Evolutionary conservation across 92 coral and sea anemone species (phyloP).

Genomic region (Epizoanthus ramosus): DNA sequence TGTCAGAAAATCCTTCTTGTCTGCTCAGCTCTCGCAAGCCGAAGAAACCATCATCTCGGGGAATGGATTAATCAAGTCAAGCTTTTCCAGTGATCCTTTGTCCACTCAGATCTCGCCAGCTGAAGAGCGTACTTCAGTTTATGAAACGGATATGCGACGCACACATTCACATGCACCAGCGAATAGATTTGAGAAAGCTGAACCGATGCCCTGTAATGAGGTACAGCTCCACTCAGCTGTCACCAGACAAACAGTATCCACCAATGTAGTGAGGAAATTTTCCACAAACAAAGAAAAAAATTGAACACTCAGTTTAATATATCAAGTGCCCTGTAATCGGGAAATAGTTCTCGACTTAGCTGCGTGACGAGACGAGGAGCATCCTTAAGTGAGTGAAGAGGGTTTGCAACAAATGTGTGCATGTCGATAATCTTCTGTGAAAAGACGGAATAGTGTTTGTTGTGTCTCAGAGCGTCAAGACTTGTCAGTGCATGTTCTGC

Average conservation of each 20-base stretch:
- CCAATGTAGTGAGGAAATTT: neutral
- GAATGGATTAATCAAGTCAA: too few species aligned
- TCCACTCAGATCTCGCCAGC: too few species aligned
- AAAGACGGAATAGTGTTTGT: slow-evolving; percentile 70
- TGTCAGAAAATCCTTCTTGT: too few species aligned
- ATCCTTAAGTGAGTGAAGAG: slow-evolving; percentile 80
- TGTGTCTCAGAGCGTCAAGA: slow-evolving; percentile 74
- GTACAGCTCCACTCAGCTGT: neutral
- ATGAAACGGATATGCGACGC: too few species aligned
- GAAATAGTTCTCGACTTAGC: slow-evolving; percentile 67
- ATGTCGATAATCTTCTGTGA: slow-evolving; percentile 65
- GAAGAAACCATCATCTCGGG: too few species aligned
- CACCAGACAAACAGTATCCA: neutral
- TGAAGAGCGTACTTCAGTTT: too few species aligned
- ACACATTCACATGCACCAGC: neutral
- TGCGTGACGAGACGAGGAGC: slow-evolving; percentile 75
- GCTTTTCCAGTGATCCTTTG: too few species aligned
- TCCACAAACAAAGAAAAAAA: neutral
- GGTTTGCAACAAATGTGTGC: slow-evolving; percentile 79
- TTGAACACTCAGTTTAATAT: slow-evolving; percentile 47
- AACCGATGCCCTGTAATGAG: neutral
- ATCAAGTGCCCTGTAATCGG: slow-evolving; percentile 68
- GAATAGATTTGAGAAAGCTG: neutral
- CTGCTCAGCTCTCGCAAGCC: too few species aligned
- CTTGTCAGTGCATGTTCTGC: slow-evolving; percentile 78